Base-by-base conservation (phyloP, 2,888 invertebrate species). In the Lissonota sp. region DNA sequence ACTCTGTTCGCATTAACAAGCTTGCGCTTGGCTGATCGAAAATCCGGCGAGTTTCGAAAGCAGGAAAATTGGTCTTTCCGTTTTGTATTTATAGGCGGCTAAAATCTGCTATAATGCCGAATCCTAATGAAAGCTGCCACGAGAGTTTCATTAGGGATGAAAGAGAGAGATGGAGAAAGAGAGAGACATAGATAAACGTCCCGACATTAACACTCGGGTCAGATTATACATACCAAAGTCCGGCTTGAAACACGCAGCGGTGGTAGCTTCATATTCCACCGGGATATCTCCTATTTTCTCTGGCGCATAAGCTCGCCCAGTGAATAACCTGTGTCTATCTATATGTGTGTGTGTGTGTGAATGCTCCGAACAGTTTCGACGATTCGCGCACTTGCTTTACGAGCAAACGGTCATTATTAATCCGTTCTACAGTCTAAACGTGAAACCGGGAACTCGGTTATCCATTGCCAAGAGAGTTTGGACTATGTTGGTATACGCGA, bases 341-440 rank as follows among this genome's bases (percentile, higher is more conserved):
- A 3, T 2, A 3, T 26, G 26, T 26, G 1, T 26, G 26, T 26
- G 3, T 3, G 3, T 26, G 26, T 26, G 26, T 26, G 67, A 66
- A 60, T 57, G 66, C 42, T 66, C 39, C 14, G 7, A 67, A 73
- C 53, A 51, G 63, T 73, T 76, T 71, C 74, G 76, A 69, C 79
- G 79, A 66, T 85, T 83, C 14, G 83, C 58, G 82, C 79, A 26
- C 14, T 84, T 83, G 83, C 82, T 86, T 86, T 85, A 86, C 84
- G 86, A 85, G 84, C 81, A 76, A 39, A 64, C 49, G 49, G 77
- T 69, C 76, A 84, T 81, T 84, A 84, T 87, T 88, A 88, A 88
- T 87, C 84, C 80, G 84, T 80, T 67, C 63, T 80, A 40, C 46
- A 51, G 63, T 66, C 58, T 39, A 49, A 26, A 42, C 16, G 51